Conservation (phyloP, 1,140 invertebrate genomes). For the Leptoteleia sp. region DNA sequence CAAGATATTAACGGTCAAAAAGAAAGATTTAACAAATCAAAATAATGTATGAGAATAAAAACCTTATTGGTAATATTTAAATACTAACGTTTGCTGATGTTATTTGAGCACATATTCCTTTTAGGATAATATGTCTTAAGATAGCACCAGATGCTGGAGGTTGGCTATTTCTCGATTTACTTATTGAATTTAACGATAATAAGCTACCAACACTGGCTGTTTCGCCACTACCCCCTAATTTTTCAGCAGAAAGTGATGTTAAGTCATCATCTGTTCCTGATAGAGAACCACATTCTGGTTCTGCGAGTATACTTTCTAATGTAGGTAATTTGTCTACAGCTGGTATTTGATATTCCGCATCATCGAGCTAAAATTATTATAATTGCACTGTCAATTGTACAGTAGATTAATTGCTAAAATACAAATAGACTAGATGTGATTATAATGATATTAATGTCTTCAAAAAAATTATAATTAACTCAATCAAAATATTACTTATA, state of each 20-base stretch:
- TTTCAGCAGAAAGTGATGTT: slow-evolving; percentile 70
- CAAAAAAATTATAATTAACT: too few relatives aligned
- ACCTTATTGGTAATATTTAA: neutral
- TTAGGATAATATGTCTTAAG: slow-evolving; percentile 89
- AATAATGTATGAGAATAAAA: too few relatives aligned
- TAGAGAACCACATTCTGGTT: slow-evolving; percentile 84
- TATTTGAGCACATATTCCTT: slow-evolving; percentile 93
- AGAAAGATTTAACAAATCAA: too few relatives aligned
- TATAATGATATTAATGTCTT: too few relatives aligned
- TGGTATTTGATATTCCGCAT: slow-evolving; percentile 92
- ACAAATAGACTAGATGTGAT: too few relatives aligned
- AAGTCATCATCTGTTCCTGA: slow-evolving; percentile 83
- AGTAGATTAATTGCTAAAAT: too few relatives aligned
- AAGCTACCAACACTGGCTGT: slow-evolving; percentile 78
- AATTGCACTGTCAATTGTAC: too few relatives aligned
- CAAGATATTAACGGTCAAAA: too few relatives aligned
- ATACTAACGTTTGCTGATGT: slow-evolving; percentile 87
- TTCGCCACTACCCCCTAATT: slow-evolving; percentile 76
- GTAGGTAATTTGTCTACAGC: slow-evolving; percentile 89
- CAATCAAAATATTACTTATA: too few relatives aligned
- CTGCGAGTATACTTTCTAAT: slow-evolving; percentile 92
- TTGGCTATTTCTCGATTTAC: slow-evolving; percentile 77
- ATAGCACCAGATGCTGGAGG: slow-evolving; percentile 86
- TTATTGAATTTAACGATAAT: slow-evolving; percentile 77
- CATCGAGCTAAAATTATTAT: slow-evolving; percentile 84